Conservation (phyloP, 2,888 invertebrate species). For the Zele albiditarsus region DNA sequence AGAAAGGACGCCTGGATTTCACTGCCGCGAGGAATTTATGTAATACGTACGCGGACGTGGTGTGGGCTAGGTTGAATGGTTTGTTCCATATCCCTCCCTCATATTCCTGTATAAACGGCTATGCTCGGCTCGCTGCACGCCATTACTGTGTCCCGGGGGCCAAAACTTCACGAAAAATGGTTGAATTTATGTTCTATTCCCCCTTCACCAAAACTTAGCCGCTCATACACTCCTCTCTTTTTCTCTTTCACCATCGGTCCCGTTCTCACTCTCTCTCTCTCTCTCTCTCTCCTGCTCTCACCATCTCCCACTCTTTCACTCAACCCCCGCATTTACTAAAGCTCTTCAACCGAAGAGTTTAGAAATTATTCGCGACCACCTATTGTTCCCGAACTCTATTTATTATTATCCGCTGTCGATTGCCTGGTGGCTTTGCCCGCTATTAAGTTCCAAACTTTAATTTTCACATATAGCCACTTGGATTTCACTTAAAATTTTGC, state of each 20-base stretch:
- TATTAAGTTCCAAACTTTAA: constrained; percentile 20
- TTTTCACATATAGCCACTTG: constrained; percentile 18
- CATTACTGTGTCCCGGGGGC: constrained; percentile 67
- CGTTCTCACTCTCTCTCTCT: neutral
- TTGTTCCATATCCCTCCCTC: constrained; percentile 52
- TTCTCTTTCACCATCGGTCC: constrained; percentile 35
- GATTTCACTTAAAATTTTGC: constrained; percentile 7
- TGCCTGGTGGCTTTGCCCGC: constrained; percentile 7
- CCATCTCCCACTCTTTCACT: constrained; percentile 23
- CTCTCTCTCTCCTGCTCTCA: neutral
- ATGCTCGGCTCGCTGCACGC: constrained; percentile 63
- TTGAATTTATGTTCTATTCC: constrained; percentile 51
- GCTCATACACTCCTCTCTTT: constrained; percentile 14
- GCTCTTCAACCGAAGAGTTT: constrained; percentile 46
- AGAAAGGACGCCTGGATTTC: constrained; percentile 49
- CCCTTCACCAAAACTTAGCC: constrained; percentile 36
- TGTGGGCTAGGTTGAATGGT: constrained; percentile 37
- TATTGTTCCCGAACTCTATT: constrained; percentile 55
- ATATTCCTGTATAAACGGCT: constrained; percentile 64
- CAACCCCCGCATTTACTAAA: constrained; percentile 37
- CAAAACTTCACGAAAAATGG: constrained; percentile 63
- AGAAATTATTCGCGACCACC: constrained; percentile 56
- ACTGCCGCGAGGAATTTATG: constrained; percentile 54
- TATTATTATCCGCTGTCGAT: constrained; percentile 60
- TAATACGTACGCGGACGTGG: constrained; percentile 51